A percentile compares a stretch with the other conserved stretches of the same genome.
Evolutionary conservation across 2,797 vertebrate species (phyloP).

Genomic region (Oreochromis mossambicus): DNA sequence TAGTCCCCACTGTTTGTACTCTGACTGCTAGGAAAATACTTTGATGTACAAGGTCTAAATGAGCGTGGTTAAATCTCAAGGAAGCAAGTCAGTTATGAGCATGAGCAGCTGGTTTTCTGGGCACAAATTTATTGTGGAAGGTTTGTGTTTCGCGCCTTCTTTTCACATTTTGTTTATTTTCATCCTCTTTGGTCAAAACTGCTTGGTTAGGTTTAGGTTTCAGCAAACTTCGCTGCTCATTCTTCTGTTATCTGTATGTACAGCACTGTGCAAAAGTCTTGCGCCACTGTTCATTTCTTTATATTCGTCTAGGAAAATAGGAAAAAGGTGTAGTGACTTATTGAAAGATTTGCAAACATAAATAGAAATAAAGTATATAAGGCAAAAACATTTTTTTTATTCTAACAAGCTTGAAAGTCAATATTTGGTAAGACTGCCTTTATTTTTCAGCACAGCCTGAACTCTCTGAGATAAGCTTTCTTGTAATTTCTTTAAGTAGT

Average conservation of each 20-base stretch:
- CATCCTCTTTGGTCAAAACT: background rate
- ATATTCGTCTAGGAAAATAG: background rate
- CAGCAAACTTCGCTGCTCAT: background rate
- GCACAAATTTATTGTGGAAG: background rate
- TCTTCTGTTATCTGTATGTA: background rate
- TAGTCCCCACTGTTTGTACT: conserved; percentile 11
- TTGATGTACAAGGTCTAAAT: background rate
- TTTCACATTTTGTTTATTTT: background rate
- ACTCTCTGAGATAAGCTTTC: background rate
- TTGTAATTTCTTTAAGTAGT: background rate
- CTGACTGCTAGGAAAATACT: conserved; percentile 3
- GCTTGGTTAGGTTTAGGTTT: background rate
- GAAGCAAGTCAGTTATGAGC: background rate
- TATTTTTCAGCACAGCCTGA: background rate
- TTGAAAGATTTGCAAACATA: background rate
- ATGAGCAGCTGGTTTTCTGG: background rate
- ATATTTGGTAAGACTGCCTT: background rate
- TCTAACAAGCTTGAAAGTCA: background rate
- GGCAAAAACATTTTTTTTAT: background rate
- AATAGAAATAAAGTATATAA: background rate
- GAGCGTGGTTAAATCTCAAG: background rate
- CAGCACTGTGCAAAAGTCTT: background rate
- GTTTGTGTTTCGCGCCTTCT: background rate
- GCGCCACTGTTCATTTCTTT: background rate
- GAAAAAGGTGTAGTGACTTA: background rate